Percentiles rank a stretch among this genome's conserved stretches.
Evolutionary conservation across 1,140 invertebrate genomes (phyloP).

Genomic region (Aethina tumida): DNA sequence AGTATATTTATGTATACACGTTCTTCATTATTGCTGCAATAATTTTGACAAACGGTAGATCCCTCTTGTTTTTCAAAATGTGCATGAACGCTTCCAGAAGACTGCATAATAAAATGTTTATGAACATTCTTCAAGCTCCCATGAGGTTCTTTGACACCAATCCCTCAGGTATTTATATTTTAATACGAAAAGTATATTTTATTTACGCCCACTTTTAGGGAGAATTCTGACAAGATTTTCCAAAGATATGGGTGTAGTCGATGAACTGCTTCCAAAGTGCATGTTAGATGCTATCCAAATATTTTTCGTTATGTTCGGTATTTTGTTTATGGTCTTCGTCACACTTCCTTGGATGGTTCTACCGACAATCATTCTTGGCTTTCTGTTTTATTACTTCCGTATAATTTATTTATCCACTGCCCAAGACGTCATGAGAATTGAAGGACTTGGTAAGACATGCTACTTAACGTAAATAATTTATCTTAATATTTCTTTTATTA

Average conservation of each 20-base stretch:
- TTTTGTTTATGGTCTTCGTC: constrained; percentile 55
- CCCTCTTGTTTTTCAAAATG: constrained; percentile 64
- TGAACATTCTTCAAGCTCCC: constrained; percentile 56
- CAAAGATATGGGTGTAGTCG: constrained; percentile 72
- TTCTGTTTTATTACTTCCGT: constrained; percentile 62
- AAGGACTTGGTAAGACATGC: constrained; percentile 57
- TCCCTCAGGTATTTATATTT: constrained; percentile 44
- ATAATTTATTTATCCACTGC: constrained; percentile 73
- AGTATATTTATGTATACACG: constrained; percentile 32
- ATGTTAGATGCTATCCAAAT: constrained; percentile 70
- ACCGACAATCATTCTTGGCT: constrained; percentile 54
- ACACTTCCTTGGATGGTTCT: constrained; percentile 64
- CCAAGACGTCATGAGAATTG: constrained; percentile 74
- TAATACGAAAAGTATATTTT: constrained; percentile 17
- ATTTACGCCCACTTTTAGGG: too few species aligned
- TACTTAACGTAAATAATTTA: constrained; percentile 7
- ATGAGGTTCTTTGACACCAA: constrained; percentile 56
- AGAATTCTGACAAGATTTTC: constrained; percentile 66
- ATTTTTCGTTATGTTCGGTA: constrained; percentile 41
- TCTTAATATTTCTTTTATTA: constrained; percentile 1
- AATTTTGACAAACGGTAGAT: constrained; percentile 46
- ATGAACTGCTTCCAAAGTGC: constrained; percentile 73
- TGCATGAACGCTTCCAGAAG: constrained; percentile 71
- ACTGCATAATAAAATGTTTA: constrained; percentile 79
- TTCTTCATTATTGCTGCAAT: constrained; percentile 29